These are phyloP conservation scores for Octopus sinensis DNA, from an alignment of 1,140 invertebrate species.

Conservation along the genomic window DNA sequence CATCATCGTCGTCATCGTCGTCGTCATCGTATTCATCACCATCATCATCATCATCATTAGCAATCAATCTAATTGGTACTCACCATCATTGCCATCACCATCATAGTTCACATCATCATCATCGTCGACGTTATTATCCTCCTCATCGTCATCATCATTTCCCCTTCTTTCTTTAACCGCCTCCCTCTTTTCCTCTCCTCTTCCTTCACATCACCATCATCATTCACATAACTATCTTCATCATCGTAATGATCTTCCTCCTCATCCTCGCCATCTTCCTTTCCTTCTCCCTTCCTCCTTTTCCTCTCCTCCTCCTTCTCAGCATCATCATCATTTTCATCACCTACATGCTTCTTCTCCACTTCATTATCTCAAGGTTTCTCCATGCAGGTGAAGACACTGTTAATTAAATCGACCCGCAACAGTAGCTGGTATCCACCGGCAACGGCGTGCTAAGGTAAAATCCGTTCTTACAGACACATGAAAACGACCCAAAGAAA, in stretches of 20 bases:
- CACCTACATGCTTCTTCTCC: conserved; percentile 20
- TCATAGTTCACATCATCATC: not conserved
- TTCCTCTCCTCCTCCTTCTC: conserved; percentile 14
- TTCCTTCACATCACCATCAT: conserved; percentile 28
- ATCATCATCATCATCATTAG: conserved; percentile 10
- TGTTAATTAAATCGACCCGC: too few species aligned
- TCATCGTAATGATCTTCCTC: conserved; percentile 14
- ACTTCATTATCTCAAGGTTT: conserved; percentile 3
- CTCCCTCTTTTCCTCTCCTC: conserved; percentile 14
- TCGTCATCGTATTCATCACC: not conserved
- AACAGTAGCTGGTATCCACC: too few species aligned
- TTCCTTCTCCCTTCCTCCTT: conserved; percentile 9
- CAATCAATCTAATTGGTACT: not conserved
- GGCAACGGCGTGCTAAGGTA: too few species aligned
- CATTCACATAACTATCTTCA: conserved; percentile 19
- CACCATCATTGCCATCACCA: not conserved
- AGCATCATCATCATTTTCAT: conserved; percentile 11
- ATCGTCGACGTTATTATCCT: not conserved
- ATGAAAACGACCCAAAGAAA: too few species aligned
- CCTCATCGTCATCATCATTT: not conserved
- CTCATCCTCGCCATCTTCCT: conserved; percentile 10
- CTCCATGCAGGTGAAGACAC: not conserved
- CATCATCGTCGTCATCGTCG: conserved; percentile 11
- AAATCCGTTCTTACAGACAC: too few species aligned
- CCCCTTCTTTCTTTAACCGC: not conserved